A percentile compares a stretch with the other conserved stretches of the same genome.
Conservation (phyloP, 2,113 vertebrate species). For the Pachypanchax playfairii region DNA sequence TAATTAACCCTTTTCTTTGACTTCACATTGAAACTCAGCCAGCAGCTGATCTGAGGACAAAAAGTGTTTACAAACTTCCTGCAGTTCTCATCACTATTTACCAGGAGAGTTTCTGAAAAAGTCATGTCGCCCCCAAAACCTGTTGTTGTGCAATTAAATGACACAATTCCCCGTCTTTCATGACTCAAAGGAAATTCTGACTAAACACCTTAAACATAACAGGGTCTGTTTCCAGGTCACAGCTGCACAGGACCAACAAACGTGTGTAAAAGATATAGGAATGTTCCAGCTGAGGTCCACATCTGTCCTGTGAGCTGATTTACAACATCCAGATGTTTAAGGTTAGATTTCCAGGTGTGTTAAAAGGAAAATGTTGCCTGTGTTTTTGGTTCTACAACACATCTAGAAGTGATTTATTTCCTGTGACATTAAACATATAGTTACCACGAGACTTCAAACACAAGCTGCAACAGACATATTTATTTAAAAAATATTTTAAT, state of each 20-base stretch:
- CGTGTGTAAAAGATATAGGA: too few species aligned
- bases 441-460: neutral
- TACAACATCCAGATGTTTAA: neutral
- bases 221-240: neutral
- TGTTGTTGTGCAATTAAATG: too few species aligned
- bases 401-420: too few species aligned
- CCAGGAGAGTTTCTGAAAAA: neutral
- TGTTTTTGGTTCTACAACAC: neutral
- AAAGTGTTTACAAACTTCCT: too few species aligned
- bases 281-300: neutral
- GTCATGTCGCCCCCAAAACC: neutral
- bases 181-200: neutral
- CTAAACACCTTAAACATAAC: neutral
- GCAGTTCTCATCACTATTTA: neutral
- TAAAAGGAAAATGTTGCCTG: slow-evolving; percentile 38
- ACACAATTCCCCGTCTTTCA: neutral
- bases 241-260: too few species aligned
- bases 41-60: neutral
- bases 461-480: too few species aligned
- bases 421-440: neutral
- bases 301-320: neutral
- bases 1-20: neutral
- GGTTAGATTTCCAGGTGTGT: neutral
- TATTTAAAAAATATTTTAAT: slow-evolving; percentile 89
- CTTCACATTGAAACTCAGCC: neutral